Conservation (phyloP, 2,797 vertebrate species). For the Pteropus rufus region DNA sequence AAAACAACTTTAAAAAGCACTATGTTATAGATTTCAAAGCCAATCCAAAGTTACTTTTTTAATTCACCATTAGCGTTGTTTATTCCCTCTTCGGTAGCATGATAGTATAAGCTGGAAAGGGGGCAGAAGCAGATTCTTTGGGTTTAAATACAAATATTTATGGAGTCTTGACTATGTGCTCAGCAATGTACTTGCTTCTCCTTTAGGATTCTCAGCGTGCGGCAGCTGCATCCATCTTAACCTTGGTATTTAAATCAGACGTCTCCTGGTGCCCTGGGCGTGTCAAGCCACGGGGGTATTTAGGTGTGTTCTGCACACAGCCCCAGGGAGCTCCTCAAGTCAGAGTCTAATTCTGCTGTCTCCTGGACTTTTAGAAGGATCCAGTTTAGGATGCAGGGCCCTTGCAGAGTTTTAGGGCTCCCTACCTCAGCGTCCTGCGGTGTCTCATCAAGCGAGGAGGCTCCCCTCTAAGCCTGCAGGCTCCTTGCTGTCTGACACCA, state of each 20-base stretch:
- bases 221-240: background rate
- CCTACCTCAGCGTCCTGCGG: background rate
- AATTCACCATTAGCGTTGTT: background rate
- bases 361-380: background rate
- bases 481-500: background rate
- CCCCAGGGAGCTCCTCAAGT: background rate
- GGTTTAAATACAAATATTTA: background rate
- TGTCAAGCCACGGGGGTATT: fast-evolving
- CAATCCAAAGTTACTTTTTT: background rate
- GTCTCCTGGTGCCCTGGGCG: background rate
- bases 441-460: background rate
- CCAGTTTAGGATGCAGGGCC: background rate
- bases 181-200: background rate
- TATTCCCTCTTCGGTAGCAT: background rate
- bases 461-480: slow-evolving; percentile 62
- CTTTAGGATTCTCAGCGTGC: background rate
- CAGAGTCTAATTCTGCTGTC: background rate
- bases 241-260: background rate
- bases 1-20: background rate
- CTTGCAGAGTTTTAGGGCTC: background rate
- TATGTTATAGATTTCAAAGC: background rate
- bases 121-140: background rate
- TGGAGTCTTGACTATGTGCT: background rate
- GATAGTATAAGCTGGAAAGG: background rate
- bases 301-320: background rate